Evolutionary conservation across 2,797 vertebrate species (phyloP).

Genomic region (Parauchenoglanis punctatus): DNA sequence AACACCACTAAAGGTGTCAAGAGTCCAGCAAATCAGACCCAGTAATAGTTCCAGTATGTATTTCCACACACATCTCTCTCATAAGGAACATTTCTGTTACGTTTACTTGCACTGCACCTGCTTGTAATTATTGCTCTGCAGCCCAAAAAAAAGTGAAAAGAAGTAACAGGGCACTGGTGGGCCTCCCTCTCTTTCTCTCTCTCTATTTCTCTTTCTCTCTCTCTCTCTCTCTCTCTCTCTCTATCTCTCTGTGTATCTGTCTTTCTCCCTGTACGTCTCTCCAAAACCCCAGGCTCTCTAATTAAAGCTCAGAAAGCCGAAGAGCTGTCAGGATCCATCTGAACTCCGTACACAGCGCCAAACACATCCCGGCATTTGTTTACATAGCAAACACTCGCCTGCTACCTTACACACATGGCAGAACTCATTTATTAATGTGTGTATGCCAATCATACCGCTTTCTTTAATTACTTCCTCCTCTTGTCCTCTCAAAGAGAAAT

Average conservation of each 20-base stretch:
- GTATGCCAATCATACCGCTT: conserved; percentile 43
- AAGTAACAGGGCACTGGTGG: conserved; percentile 48
- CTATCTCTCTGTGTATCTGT: conserved; percentile 7
- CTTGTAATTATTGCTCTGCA: conserved; percentile 58
- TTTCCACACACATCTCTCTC: conserved; percentile 47
- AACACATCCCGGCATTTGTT: conserved; percentile 65
- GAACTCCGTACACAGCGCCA: conserved; percentile 66
- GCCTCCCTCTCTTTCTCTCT: conserved; percentile 29
- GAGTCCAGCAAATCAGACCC: conserved; percentile 30
- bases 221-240: conserved; percentile 63
- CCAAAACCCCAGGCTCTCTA: conserved; percentile 68
- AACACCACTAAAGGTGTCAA: conserved; percentile 44
- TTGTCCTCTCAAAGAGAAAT: conserved; percentile 40
- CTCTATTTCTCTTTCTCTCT: conserved; percentile 44
- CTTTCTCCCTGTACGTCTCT: conserved; percentile 43
- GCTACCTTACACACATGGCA: conserved; percentile 57
- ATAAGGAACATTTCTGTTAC: conserved; percentile 41
- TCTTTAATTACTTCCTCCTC: conserved; percentile 72
- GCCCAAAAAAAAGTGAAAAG: conserved; percentile 41
- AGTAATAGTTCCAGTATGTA: conserved; percentile 49
- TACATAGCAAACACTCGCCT: conserved; percentile 64
- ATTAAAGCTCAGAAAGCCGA: conserved; percentile 70
- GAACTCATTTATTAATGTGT: conserved; percentile 51
- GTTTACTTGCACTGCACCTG: conserved; percentile 53
- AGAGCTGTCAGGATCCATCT: conserved; percentile 67